Evolutionary conservation across 2,113 vertebrate genomes (phyloP).

Genomic region (Isurus oxyrinchus): DNA sequence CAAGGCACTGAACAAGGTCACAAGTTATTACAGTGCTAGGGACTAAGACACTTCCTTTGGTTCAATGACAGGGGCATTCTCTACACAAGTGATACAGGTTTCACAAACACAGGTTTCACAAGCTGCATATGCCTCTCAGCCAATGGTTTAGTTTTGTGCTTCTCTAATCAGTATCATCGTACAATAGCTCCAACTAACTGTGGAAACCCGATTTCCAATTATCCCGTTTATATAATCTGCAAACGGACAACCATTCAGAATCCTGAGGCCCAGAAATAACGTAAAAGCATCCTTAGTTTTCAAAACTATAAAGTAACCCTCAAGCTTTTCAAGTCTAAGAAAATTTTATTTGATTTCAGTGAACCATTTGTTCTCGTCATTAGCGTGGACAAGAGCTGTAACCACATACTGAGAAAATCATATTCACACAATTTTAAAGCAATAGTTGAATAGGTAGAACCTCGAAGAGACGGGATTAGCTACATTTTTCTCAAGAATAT

Average conservation of each 20-base stretch:
- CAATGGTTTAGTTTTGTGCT: no score
- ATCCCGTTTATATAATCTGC: no score
- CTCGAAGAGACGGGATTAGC: background rate
- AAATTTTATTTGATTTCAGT: background rate
- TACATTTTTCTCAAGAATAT: background rate
- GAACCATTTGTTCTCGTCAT: background rate
- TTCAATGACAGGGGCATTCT: no score
- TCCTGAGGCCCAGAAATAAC: background rate
- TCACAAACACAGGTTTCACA: no score
- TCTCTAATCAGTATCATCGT: no score
- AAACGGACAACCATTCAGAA: background rate
- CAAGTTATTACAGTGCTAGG: no score
- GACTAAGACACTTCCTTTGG: no score
- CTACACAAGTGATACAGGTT: no score
- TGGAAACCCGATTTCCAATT: no score
- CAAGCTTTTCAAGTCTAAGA: background rate
- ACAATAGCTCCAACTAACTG: no score
- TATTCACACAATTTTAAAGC: background rate
- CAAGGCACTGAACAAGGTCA: no score
- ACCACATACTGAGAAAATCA: background rate
- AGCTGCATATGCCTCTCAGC: no score
- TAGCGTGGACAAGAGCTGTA: background rate
- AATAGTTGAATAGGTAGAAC: background rate
- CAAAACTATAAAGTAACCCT: background rate
- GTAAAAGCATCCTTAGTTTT: background rate